Evolutionary conservation across 2,797 vertebrate genomes (phyloP), one percentile per base, ranked within the genome.

Genomic region (Semaprochilodus insignis): DNA sequence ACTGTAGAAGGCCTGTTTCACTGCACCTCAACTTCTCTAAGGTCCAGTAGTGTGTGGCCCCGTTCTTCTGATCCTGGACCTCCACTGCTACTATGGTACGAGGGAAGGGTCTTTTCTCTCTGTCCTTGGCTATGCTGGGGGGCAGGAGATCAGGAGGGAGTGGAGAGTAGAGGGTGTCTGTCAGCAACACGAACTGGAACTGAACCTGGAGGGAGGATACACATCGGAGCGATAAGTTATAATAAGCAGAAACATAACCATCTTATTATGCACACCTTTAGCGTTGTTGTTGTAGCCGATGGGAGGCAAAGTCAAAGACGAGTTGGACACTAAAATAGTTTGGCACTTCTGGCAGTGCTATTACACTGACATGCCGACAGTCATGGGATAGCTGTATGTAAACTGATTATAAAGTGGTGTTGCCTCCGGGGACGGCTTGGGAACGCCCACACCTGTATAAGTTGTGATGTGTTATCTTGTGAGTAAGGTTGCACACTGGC

Each of bases 11-110:
- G 11, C 44, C 44, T 48, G 44, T 13, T 48, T 51, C 25, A 60
- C 16, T 40, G 17, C 87, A 98, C 98, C 98, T 96, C 91, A 99
- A 96, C 89, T 99, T 99, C 88, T 98, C 97, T 83, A 99, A 92
- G 13, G 98, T 99, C 98, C 98, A 99, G 90, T 99, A 98, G 92
- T 99, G 98, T 0, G 98, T 99, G 16, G 98, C 98, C 80, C 98
- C 98, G 0, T 99, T 99, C 91, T 99, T 99, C 91, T 98, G 97
- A 90, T 99, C 98, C 89, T 99, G 98, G 0, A 99, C 97, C 87
- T 99, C 97, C 1, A 99, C 97, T 0, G 98, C 98, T 76, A 99
- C 98, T 0, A 99, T 98, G 69, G 98, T 99, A 19, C 93, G 94
- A n/a, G 98, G 98, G 83, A 99, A 99, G 0, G 96, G 96, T 5